A percentile compares a stretch with the other conserved stretches of the same genome.
phyloP scores from a whole-genome alignment of 2,113 vertebrate genomes.

The Macquaria australasica region DNA sequence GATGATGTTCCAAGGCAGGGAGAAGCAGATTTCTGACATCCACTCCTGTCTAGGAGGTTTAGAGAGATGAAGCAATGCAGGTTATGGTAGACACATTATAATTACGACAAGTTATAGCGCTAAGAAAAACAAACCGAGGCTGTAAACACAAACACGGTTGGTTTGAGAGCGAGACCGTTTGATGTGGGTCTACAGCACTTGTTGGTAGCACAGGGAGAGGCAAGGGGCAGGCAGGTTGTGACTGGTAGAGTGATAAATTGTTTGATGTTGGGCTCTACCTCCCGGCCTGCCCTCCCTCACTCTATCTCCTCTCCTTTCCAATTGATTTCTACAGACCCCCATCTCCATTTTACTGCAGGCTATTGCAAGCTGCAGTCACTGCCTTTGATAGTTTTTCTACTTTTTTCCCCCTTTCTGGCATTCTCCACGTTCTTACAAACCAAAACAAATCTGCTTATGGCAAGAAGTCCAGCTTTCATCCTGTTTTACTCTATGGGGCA shows the following conservation, averaged over 20 bases:
- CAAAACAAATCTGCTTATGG: slow-evolving; percentile 49
- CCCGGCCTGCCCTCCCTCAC: slow-evolving; percentile 38
- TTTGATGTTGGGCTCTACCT: slow-evolving; percentile 76
- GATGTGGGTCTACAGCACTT: slow-evolving; percentile 70
- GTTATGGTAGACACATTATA: slow-evolving; percentile 59
- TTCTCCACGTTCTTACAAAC: slow-evolving; percentile 33
- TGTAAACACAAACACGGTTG: slow-evolving; percentile 57
- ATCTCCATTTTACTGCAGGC: slow-evolving; percentile 69
- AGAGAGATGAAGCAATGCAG: slow-evolving; percentile 36
- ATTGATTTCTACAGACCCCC: slow-evolving; percentile 60
- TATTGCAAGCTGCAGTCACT: slow-evolving; percentile 47
- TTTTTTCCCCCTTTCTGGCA: not conserved
- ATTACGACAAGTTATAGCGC: slow-evolving; percentile 56
- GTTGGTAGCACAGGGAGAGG: slow-evolving; percentile 64
- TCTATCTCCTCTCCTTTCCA: slow-evolving; percentile 53
- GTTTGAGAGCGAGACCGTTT: slow-evolving; percentile 56
- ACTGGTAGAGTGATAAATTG: slow-evolving; percentile 79
- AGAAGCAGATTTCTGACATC: slow-evolving; percentile 48
- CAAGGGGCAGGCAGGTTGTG: slow-evolving; percentile 68
- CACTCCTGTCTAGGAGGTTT: slow-evolving; percentile 38
- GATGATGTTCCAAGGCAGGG: slow-evolving; percentile 55
- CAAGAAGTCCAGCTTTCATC: slow-evolving; percentile 40
- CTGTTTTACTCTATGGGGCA: not conserved
- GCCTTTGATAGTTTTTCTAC: slow-evolving; percentile 51
- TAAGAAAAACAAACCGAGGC: slow-evolving; percentile 59